phyloP scores from a whole-genome alignment of 2,113 vertebrate genomes.

The Loxodonta africana region DNA sequence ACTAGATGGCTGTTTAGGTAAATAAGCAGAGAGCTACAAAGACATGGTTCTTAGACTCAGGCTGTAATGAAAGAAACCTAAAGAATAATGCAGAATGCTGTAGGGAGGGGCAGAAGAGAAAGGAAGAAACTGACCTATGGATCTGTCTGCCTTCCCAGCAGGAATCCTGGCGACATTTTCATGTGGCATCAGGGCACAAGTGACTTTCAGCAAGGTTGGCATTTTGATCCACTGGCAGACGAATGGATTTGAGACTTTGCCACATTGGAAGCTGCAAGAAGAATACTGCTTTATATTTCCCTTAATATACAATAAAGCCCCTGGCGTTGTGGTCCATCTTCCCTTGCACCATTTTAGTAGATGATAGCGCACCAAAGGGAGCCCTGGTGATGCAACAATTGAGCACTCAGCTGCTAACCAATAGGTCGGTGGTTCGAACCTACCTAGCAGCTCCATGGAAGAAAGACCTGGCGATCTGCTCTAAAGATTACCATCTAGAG shows the following conservation, averaged over 20 bases:
- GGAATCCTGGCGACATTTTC: neutral
- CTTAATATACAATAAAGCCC: neutral
- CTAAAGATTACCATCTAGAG: neutral
- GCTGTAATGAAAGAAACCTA: neutral
- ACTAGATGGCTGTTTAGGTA: neutral
- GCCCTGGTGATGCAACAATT: neutral
- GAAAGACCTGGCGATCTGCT: neutral
- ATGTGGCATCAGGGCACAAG: neutral
- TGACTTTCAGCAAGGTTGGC: constrained; percentile 37
- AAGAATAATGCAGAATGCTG: neutral
- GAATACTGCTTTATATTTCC: neutral
- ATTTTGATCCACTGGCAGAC: constrained; percentile 29
- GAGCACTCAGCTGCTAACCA: neutral
- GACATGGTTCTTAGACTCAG: neutral
- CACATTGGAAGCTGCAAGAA: neutral
- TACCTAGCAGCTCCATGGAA: neutral
- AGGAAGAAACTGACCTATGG: neutral
- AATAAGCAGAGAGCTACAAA: constrained; percentile 37
- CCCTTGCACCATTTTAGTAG: neutral
- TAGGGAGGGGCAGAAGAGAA: neutral
- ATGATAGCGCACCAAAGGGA: neutral
- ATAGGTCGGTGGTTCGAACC: neutral
- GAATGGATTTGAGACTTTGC: neutral
- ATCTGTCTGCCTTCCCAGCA: neutral
- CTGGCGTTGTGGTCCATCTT: neutral